Evolutionary conservation across 1,140 invertebrate species (phyloP).

Genomic region (Sipha flava): DNA sequence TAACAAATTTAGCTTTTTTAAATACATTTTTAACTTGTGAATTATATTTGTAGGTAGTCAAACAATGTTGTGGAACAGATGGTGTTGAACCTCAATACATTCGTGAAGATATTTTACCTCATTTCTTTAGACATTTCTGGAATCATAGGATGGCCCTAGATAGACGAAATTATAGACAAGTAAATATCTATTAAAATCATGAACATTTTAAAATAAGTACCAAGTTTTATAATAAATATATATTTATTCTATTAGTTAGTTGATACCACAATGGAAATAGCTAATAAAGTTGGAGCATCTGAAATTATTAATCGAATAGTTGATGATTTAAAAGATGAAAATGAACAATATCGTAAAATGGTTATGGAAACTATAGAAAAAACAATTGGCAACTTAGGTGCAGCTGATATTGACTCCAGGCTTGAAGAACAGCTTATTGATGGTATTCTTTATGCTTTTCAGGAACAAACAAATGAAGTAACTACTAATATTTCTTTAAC

Average conservation of each 20-base stretch:
- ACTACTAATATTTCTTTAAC: constrained; percentile 33
- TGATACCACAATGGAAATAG: constrained; percentile 99
- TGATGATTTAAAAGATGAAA: constrained; percentile 98
- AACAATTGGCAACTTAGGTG: constrained; percentile 94
- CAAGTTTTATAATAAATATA: too few relatives aligned
- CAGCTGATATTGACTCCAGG: constrained; percentile 93
- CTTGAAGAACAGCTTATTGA: constrained; percentile 98
- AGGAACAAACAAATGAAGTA: constrained; percentile 97
- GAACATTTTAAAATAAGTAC: too few relatives aligned
- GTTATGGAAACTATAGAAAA: constrained; percentile 99
- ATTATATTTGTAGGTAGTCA: constrained; percentile 69
- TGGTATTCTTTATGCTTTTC: constrained; percentile 98
- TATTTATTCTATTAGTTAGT: too few relatives aligned
- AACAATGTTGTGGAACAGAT: constrained; percentile 99
- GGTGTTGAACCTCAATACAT: constrained; percentile 99
- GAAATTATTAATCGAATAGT: constrained; percentile 98
- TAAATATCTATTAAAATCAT: constrained; percentile 35
- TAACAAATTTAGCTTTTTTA: neutral
- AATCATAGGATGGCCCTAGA: constrained; percentile 99
- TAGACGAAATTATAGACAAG: constrained; percentile 90
- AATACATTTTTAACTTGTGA: neutral
- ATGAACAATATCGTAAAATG: constrained; percentile 99
- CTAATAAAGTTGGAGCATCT: constrained; percentile 96
- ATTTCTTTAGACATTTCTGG: constrained; percentile 99
- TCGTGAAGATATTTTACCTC: constrained; percentile 96